Conservation (phyloP, 2,113 vertebrate genomes). For the Thamnophis sirtalis region DNA sequence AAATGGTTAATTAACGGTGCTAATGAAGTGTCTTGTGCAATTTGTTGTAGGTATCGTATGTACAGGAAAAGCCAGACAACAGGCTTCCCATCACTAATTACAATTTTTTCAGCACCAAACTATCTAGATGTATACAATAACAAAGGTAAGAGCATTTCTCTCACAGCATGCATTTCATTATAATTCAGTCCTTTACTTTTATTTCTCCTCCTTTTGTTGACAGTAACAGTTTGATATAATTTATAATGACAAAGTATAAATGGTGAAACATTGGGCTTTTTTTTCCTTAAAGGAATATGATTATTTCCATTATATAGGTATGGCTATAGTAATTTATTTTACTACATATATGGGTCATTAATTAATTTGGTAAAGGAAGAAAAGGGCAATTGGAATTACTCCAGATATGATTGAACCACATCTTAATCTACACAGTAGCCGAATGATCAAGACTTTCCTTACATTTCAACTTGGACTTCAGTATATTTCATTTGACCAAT, state of each 20-base stretch:
- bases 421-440: neutral
- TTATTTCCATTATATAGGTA: neutral
- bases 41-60: constrained; percentile 89
- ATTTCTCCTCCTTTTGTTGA: neutral
- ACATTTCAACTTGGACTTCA: neutral
- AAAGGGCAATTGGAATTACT: neutral
- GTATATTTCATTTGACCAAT: neutral
- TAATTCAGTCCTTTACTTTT: neutral
- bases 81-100: constrained; percentile 98
- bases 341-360: neutral
- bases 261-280: neutral
- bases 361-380: neutral
- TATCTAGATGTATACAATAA: constrained; percentile 99
- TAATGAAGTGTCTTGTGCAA: constrained; percentile 24
- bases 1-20: neutral
- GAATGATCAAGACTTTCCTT: neutral
- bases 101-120: constrained; percentile 98
- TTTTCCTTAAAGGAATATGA: neutral
- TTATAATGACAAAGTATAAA: neutral
- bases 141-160: constrained; percentile 81
- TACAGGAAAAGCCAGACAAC: constrained; percentile 99
- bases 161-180: neutral
- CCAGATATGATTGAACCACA: neutral
- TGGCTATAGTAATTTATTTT: neutral
- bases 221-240: constrained; percentile 32